phyloP scores from a whole-genome alignment of 2,888 invertebrate genomes.

The Lamproptera curius region DNA sequence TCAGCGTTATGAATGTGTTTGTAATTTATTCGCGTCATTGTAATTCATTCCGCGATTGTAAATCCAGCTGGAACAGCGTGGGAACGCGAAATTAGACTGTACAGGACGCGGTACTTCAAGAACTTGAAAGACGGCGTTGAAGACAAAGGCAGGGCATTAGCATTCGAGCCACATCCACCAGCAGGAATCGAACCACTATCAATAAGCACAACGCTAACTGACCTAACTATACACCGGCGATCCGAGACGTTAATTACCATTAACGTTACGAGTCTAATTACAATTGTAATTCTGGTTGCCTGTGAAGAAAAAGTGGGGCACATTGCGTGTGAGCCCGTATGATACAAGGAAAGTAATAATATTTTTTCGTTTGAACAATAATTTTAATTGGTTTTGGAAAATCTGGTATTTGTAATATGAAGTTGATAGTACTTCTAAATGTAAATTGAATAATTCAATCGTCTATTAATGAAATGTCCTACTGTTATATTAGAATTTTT shows the following conservation, averaged over 20 bases:
- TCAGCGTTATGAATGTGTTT: not conserved
- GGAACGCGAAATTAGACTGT: slow-evolving; percentile 19
- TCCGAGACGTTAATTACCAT: slow-evolving; percentile 18
- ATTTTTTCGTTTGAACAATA: no score
- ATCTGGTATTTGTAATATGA: no score
- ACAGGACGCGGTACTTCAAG: slow-evolving; percentile 9
- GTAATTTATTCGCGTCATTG: not conserved
- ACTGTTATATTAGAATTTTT: no score
- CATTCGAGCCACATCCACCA: slow-evolving; percentile 38
- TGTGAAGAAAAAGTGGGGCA: slow-evolving; percentile 16
- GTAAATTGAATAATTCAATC: no score
- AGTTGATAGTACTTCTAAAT: no score
- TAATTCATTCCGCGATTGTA: slow-evolving; percentile 1
- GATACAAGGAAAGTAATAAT: not conserved
- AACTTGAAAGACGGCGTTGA: slow-evolving; percentile 20
- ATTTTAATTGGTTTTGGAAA: no score
- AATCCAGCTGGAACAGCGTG: slow-evolving; percentile 11
- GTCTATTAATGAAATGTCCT: no score
- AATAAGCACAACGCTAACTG: slow-evolving; percentile 37
- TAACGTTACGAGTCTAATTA: slow-evolving; percentile 16
- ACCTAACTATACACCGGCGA: slow-evolving; percentile 29
- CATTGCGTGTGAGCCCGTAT: not conserved
- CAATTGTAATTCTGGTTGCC: slow-evolving; percentile 2
- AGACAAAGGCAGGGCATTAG: slow-evolving; percentile 34
- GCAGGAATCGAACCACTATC: slow-evolving; percentile 40